phyloP scores from a whole-genome alignment of 2,113 vertebrate genomes.

The Alectura lathami region DNA sequence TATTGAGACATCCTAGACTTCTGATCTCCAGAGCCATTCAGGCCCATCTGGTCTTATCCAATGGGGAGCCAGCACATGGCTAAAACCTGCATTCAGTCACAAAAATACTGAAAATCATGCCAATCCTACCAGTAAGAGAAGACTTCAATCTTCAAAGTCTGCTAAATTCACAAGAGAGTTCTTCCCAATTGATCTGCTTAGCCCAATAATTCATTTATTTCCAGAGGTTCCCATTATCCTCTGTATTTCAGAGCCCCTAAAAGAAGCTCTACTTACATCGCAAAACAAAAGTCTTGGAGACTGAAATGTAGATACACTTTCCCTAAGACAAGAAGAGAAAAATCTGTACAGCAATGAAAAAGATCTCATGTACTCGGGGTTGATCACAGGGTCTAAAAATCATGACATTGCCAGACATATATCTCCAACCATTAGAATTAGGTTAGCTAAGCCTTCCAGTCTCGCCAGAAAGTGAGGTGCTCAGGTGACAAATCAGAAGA shows the following conservation, averaged over 20 bases:
- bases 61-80: fast-evolving
- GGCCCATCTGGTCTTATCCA: neutral
- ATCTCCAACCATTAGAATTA: neutral
- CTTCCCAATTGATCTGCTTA: neutral
- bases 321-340: neutral
- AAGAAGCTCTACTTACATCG: neutral
- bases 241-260: neutral
- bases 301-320: neutral
- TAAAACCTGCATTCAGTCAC: neutral
- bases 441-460: neutral
- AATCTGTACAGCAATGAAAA: neutral
- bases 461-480: neutral
- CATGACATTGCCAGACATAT: neutral
- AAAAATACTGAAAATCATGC: neutral
- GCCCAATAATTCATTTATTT: neutral
- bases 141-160: neutral
- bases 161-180: neutral
- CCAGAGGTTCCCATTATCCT: neutral
- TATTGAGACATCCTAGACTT: neutral
- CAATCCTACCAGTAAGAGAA: neutral
- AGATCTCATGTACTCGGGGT: neutral
- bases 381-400: neutral
- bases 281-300: neutral
- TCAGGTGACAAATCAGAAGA: neutral
- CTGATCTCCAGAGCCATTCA: neutral